Evolutionary conservation across 2,888 invertebrate genomes (phyloP), one percentile per base, ranked within the genome.

Genomic region (Tridacna crocea): DNA sequence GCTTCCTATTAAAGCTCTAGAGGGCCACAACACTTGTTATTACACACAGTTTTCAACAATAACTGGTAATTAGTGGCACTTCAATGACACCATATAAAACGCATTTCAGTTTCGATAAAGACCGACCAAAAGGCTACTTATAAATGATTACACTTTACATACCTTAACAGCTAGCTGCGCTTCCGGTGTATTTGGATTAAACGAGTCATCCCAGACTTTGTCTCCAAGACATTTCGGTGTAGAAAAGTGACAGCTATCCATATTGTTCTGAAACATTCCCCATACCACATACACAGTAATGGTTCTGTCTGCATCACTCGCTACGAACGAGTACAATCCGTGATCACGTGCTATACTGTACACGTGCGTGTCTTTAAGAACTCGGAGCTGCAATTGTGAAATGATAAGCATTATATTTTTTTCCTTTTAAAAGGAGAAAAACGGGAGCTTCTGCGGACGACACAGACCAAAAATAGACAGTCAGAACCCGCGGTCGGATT

Each of bases 161-260:
- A 93, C 93, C 90, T 88, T 75, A 10, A 93, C 76, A 0, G 89
- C 90, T 19, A 77, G 72, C 82, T 93, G 93, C 26, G 92, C 91
- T 11, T 79, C 84, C 8, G 79, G 81, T 15, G 90, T 84, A 79
- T 89, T 92, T 22, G 93, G 85, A 65, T 91, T 86, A 79, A 93
- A 93, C 10, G 51, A 26, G 17, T 88, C 76, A 79, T 93, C 93
- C 85, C 89, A 93, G 4, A 87, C 83, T 4, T 87, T 87, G 10
- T 72, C 61, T 0, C 93, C 93, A 0, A 47, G 48, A 76, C 93
- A 93, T 19, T 88, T 79, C 15, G 89, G 87, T 13, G 91, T 89
- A 6, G 93, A 91, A 73, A 90, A 89, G 77, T 93, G 91, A 68
- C 93, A 93, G 36, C 65, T 58, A 46, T 83, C 79, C 75, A 92